Percentiles rank a stretch among this genome's conserved stretches.
Evolutionary conservation across 2,888 invertebrate genomes (phyloP).

Genomic region (Pseudococcus longispinus): DNA sequence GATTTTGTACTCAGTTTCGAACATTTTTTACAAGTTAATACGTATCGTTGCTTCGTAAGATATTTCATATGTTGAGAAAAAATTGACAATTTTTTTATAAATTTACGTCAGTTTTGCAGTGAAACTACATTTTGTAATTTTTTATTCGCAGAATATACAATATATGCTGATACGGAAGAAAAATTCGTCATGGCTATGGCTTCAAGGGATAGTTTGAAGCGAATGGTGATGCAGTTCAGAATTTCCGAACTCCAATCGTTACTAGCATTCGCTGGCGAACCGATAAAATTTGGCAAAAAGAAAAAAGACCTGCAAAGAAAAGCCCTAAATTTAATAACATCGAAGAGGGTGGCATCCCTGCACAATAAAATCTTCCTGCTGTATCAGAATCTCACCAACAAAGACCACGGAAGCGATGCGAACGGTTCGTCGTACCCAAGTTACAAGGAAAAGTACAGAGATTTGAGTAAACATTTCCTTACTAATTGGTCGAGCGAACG

Average conservation of each 20-base stretch:
- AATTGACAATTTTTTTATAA: no score
- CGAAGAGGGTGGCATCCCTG: neutral
- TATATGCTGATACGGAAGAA: neutral
- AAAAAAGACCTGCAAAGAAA: slow-evolving; percentile 46
- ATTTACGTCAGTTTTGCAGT: neutral
- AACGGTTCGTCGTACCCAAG: neutral
- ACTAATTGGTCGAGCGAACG: neutral
- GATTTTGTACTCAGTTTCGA: neutral
- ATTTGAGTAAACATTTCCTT: neutral
- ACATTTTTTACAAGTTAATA: no score
- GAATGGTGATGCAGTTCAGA: slow-evolving; percentile 45
- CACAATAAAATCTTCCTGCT: slow-evolving; percentile 23
- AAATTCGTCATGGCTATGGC: slow-evolving; percentile 4
- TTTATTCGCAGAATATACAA: neutral
- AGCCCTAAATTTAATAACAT: slow-evolving; percentile 24
- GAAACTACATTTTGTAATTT: neutral
- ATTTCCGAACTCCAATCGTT: slow-evolving; percentile 42
- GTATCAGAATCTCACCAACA: slow-evolving; percentile 5
- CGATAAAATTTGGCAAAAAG: slow-evolving; percentile 22
- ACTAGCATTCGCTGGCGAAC: slow-evolving; percentile 42
- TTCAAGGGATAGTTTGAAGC: neutral
- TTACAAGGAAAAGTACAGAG: slow-evolving; percentile 26
- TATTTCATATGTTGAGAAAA: no score
- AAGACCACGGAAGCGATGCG: neutral
- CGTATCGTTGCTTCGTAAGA: no score